These are phyloP conservation scores for Diadema setosum DNA, from an alignment of 35 echinoderm and acorn worm genomes.

Conservation along the genomic window DNA sequence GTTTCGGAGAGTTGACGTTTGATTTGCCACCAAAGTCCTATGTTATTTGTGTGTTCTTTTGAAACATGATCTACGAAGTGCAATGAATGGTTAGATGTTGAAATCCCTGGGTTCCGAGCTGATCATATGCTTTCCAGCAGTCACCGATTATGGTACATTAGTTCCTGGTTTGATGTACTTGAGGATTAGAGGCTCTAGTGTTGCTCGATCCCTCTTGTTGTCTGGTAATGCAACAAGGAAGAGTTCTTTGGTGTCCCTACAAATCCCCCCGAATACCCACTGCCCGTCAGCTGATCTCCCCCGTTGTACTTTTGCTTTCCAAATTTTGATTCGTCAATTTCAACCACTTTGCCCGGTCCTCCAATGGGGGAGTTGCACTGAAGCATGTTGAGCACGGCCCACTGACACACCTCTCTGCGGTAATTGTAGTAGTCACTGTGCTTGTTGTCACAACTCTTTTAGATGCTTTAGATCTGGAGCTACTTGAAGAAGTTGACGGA, in stretches of 20 bases:
- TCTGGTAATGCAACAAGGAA: constrained; percentile 30
- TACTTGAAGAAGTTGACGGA: not conserved
- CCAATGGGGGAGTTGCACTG: constrained; percentile 1
- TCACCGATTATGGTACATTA: constrained; percentile 40
- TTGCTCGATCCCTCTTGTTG: not conserved
- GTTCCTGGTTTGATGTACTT: constrained; percentile 27
- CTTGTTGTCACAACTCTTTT: not conserved
- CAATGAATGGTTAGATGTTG: constrained; percentile 14
- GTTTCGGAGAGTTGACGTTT: not conserved
- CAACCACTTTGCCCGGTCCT: constrained; percentile 29
- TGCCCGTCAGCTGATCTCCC: not conserved
- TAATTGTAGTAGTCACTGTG: not conserved
- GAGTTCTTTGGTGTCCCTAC: not conserved
- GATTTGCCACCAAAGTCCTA: not conserved
- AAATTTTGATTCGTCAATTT: constrained; percentile 58
- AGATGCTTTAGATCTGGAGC: not conserved
- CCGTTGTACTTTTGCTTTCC: constrained; percentile 43
- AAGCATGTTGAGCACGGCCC: not conserved
- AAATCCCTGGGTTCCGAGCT: not conserved
- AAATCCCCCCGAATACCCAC: constrained; percentile 59
- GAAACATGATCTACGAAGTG: not conserved
- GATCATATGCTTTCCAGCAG: constrained; percentile 49
- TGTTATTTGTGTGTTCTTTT: not conserved
- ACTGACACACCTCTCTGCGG: not conserved
- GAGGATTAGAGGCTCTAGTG: not conserved